Base-by-base conservation (phyloP, 64 coral and sea anemone genomes). In the Cladopsammia gracilis region DNA sequence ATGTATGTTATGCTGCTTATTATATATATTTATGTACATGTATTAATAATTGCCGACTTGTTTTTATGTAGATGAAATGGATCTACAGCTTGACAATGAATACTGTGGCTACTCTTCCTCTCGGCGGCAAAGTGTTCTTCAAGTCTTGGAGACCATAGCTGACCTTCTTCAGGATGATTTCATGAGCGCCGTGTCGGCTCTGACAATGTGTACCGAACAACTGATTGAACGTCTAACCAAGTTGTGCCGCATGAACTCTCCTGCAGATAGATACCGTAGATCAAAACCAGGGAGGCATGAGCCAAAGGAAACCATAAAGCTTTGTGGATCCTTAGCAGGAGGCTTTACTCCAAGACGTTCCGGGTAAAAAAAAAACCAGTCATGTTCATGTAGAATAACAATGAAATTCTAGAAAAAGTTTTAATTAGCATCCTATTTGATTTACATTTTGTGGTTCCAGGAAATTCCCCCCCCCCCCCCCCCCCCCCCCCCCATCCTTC, bases 321-420 rank as follows among this genome's bases (percentile, higher is more conserved):
- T 84, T 18, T 84, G 59, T 69, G 91, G 81, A n/a, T 86, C 80
- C 18, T 49, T 60, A 69, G 80, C 91, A 22, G 85, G 60, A 64
- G 91, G 91, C 8, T 93, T 93, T 56, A 93, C 91, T 56, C 62
- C 91, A 44, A 87, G 82, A 65, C 24, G 72, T 50, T 93, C 85
- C 23, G 52, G 73, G 91, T 93, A 86, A 42, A 48, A 15, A 4
- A 4, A 20, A 49, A 34, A 48, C 11, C n/a, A n/a, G n/a, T n/a
- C n/a, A n/a, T n/a, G n/a, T n/a, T n/a, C n/a, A n/a, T n/a, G n/a
- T n/a, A n/a, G n/a, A n/a, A n/a, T n/a, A n/a, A n/a, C n/a, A n/a
- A n/a, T n/a, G n/a, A n/a, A n/a, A n/a, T n/a, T n/a, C n/a, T n/a
- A n/a, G n/a, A n/a, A n/a, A n/a, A n/a, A n/a, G n/a, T n/a, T n/a